Conservation (phyloP, 1,140 invertebrate genomes). For the Zaprionus camerounensis region DNA sequence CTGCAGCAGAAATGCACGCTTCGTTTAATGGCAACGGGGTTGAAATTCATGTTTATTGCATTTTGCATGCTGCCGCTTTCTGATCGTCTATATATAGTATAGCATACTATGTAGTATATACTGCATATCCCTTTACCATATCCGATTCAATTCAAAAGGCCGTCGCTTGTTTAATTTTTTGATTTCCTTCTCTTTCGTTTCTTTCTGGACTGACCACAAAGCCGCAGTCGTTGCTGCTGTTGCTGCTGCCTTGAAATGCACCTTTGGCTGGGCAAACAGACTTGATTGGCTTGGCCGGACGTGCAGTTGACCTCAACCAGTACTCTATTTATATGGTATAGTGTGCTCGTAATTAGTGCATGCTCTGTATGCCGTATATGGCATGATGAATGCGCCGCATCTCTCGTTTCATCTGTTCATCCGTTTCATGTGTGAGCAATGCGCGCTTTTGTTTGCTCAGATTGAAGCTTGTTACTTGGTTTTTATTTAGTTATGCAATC, state of each 20-base stretch:
- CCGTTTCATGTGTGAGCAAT: constrained; percentile 12
- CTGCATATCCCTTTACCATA: constrained; percentile 5
- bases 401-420: background rate
- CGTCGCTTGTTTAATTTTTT: constrained; percentile 55
- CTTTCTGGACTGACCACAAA: constrained; percentile 54
- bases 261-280: constrained; percentile 61
- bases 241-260: constrained; percentile 43
- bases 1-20: constrained; percentile 58
- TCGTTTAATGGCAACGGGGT: constrained; percentile 65
- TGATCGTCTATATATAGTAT: constrained; percentile 1
- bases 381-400: background rate
- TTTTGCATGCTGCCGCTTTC: constrained; percentile 45
- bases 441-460: constrained; percentile 53
- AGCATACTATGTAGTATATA: background rate
- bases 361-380: constrained; percentile 40
- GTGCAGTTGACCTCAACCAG: constrained; percentile 52
- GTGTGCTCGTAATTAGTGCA: constrained; percentile 44
- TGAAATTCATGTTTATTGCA: constrained; percentile 71
- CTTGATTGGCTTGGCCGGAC: constrained; percentile 61
- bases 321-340: background rate
- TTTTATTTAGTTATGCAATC: constrained; percentile 66
- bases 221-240: constrained; percentile 38
- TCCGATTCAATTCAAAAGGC: constrained; percentile 48
- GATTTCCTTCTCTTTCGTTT: constrained; percentile 13
- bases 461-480: constrained; percentile 61